These are phyloP conservation scores for Acrobasis consociella DNA, from an alignment of 2,888 invertebrate genomes.

Conservation along the genomic window DNA sequence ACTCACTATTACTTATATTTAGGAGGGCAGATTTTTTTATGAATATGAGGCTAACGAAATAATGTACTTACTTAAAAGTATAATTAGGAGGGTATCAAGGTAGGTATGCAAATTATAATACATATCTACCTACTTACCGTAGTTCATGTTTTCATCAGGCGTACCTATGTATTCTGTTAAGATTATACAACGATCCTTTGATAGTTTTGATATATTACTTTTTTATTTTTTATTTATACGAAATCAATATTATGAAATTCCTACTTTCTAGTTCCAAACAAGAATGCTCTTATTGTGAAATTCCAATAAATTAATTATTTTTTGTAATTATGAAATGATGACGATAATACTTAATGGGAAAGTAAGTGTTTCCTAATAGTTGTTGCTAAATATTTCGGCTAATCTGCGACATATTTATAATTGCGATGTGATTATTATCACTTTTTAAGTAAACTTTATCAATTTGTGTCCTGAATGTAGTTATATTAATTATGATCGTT, in stretches of 20 bases:
- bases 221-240: neutral
- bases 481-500: neutral
- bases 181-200: too few relatives aligned
- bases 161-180: too few relatives aligned
- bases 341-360: constrained; percentile 38
- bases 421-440: neutral
- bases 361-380: constrained; percentile 41
- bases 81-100: too few relatives aligned
- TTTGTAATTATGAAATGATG: constrained; percentile 28
- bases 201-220: too few relatives aligned
- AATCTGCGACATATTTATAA: constrained; percentile 29
- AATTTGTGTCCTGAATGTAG: neutral
- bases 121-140: too few relatives aligned
- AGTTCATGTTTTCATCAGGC: too few relatives aligned
- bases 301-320: constrained; percentile 29
- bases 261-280: neutral
- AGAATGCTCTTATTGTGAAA: constrained; percentile 10
- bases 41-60: too few relatives aligned
- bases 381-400: constrained; percentile 38
- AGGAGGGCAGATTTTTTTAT: too few relatives aligned
- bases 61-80: too few relatives aligned
- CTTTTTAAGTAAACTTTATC: neutral
- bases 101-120: too few relatives aligned
- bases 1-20: too few relatives aligned
- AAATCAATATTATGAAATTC: neutral